Evolutionary conservation across 2,888 invertebrate species (phyloP), one percentile per base, ranked within the genome.

Genomic region (Leptopterna dolabrata): DNA sequence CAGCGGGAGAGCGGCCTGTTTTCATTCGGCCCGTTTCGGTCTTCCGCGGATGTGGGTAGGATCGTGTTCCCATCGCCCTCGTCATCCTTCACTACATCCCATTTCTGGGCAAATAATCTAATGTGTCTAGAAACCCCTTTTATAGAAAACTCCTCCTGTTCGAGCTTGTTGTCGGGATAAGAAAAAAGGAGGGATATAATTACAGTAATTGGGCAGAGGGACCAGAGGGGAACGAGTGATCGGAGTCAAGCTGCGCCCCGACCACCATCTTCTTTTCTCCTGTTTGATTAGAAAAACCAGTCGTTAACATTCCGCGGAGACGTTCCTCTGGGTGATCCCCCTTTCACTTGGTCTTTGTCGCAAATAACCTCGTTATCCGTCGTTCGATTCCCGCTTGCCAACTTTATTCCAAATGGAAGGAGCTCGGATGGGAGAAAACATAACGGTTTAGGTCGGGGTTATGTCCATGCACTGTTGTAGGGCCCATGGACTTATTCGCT

Each of bases 201-300:
- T 78, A 78, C 78, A 45, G 78, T 78, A 78, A 78, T 78, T 78
- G 78, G 78, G 78, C 45, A 24, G 73, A 14, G 36, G 30, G 73
- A 41, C 27, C 27, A 43, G 41, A 45, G 24, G 16, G 78, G 76
- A n/a, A 76, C 36, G 30, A 36, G 16, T 19, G 41, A 73, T 73
- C 30, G n/a, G 43, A 27, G 78, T 63, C 63, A 24, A 24, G 63
- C 63, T 63, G 78, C 27, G 41, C 24, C 78, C 41, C 78, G 41
- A 45, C 41, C 78, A 43, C 27, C 78, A 41, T 78, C 45, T 78
- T 78, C 45, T 78, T 78, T 45, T 78, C 41, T 45, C 78, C 27
- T 78, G 78, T 78, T 78, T 78, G 78, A 78, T 78, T 78, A 78
- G 78, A 78, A 78, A 78, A 45, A 78, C 78, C 45, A 78, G 78